Evolutionary conservation across 2,888 invertebrate genomes (phyloP), one percentile per base, ranked within the genome.

Genomic region (Urechis unicinctus): DNA sequence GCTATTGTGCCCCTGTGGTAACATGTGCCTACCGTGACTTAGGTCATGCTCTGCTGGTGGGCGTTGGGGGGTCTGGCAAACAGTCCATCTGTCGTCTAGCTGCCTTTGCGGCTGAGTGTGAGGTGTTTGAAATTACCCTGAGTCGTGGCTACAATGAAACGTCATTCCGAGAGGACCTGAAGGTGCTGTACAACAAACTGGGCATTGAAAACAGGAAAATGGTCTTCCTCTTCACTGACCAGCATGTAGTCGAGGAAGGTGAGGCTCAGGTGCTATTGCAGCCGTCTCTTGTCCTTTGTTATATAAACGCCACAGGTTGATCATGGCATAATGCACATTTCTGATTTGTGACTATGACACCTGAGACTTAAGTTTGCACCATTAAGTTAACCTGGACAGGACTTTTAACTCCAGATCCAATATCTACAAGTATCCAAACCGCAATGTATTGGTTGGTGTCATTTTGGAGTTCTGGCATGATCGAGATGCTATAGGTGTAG

Each of bases 1-100:
- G n/a, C n/a, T n/a, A n/a, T n/a, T n/a, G n/a, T n/a, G n/a, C n/a
- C n/a, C n/a, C n/a, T n/a, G n/a, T n/a, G n/a, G n/a, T n/a, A n/a
- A n/a, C n/a, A n/a, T n/a, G n/a, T n/a, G n/a, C n/a, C n/a, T n/a
- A n/a, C n/a, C n/a, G n/a, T n/a, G n/a, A n/a, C n/a, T n/a, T n/a
- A 36, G 36, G 61, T 28, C 56, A 61, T 53, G 56, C 59, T 13
- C 57, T 61, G 22, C 48, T 61, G 36, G 61, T 61, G n/a, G 94
- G 94, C 9, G 88, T 91, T 1, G 91, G 91, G 1, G 93, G 94
- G 24, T 86, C 89, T 66, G 94, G 94, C 24, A 93, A 94, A 78
- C 86, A 88, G 69, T 86, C 86, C 58, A 67, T 93, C 25, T 87
- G 89, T 24, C 83, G 83, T 51, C 81, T 94, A 3, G 87, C 92